Evolutionary conservation across 2,888 invertebrate species (phyloP), one percentile per base, ranked within the genome.

Genomic region (Drosophila birchii): DNA sequence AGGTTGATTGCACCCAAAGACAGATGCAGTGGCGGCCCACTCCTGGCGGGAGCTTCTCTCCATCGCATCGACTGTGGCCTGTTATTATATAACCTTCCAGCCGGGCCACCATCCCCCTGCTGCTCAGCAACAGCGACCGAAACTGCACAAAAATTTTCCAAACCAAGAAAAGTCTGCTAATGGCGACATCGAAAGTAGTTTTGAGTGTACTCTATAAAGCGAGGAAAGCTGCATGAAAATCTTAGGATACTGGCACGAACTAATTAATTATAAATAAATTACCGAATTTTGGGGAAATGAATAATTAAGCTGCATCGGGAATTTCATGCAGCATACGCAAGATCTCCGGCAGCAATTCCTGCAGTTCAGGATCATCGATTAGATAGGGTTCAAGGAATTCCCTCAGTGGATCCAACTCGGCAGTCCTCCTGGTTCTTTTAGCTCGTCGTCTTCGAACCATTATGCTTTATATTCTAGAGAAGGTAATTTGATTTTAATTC

Each of bases 171-270:
- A 71, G 64, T 82, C 81, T 86, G 83, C 81, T 81, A 86, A 81
- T 83, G 82, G 83, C 86, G 79, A 83, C 81, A 83, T 80, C 81
- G 81, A 84, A 84, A 84, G 83, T 72, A 80, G 83, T 81, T 84
- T 83, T 56, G 38, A 53, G 38, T 74, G 64, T 67, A 80, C 72
- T 43, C 64, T 72, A 23, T 18, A 9, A 43, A 18, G 29, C 8
- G 29, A 6, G 14, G 32, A 56, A 68, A 32, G 56, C 66, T 41
- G 20, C 39, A 36, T n/a, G 34, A 49, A 36, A 7, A 20, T 3
- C 7, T 7, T 0, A 14, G 7, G 4, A 34, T 6, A 39, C 47
- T 63, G 18, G 60, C 9, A 36, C 38, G 14, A n/a, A 18, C n/a
- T 12, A 5, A 32, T 11, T 32, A 16, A 12, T 16, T 7, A 11